These are phyloP conservation scores for Ceratosolen solmsi DNA, from an alignment of 1,140 invertebrate genomes.

Conservation along the genomic window DNA sequence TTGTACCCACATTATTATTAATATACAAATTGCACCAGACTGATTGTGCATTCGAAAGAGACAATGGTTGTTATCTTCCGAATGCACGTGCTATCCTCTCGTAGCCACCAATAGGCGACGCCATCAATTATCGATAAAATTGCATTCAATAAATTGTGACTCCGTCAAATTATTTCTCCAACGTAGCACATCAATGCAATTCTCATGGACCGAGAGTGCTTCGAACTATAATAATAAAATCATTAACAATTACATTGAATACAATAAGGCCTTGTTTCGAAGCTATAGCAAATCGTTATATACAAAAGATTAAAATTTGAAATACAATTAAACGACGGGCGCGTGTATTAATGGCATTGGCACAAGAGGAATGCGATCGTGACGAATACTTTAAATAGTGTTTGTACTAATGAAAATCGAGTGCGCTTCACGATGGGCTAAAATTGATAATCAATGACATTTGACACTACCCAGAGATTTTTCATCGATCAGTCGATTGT, in stretches of 20 bases:
- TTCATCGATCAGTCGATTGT: conserved; percentile 11
- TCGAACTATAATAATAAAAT: no score
- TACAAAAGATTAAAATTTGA: no score
- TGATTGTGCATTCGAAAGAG: conserved; percentile 24
- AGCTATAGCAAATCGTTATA: no score
- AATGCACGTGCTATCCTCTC: no score
- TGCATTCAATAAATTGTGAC: background rate
- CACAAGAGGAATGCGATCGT: conserved; percentile 14
- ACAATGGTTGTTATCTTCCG: conserved; percentile 35
- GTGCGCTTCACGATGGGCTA: no score
- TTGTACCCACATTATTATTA: no score
- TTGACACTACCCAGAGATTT: conserved; percentile 15
- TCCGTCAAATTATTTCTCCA: background rate
- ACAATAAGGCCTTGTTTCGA: no score
- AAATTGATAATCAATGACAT: background rate
- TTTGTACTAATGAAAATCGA: background rate
- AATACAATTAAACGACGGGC: no score
- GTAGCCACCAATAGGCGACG: no score
- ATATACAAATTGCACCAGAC: background rate
- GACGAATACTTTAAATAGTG: background rate
- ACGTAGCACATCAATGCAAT: no score
- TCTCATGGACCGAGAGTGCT: no score
- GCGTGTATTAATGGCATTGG: background rate
- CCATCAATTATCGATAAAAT: background rate
- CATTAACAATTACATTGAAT: no score